Evolutionary conservation across 2,797 vertebrate genomes (phyloP), one percentile per base, ranked within the genome.

Genomic region (Agapornis canus): DNA sequence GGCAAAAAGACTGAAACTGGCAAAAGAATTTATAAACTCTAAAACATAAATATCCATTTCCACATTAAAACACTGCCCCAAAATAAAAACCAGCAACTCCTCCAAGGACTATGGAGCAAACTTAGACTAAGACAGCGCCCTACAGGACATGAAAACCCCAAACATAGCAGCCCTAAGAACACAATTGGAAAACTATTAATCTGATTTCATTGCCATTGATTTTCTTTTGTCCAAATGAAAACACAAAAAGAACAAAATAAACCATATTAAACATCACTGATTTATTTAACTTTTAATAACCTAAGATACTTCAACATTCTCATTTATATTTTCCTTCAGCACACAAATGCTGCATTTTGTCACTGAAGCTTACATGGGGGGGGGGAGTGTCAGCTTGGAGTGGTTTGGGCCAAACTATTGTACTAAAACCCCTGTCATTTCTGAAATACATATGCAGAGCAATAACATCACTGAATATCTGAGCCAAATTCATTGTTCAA

Each of bases 391-490:
- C 69, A 86, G 29, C 79, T 54, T 63, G 59, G 22, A 86, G 84
- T 68, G 45, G 42, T 77, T 57, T 45, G n/a, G 83, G 51, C 6
- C 57, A 66, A 92, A 31, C 85, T 48, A 43, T 86, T 94, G 83
- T 80, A 23, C 52, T 68, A 15, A 87, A 48, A 64, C 21, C 43
- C 54, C 81, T 57, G 48, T 29, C 73, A 70, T 25, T 66, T 80
- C 80, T 88, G 42, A 84, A 73, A 88, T 43, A 72, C 70, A 51
- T 42, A 86, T 5, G 11, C 73, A 90, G 65, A 88, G 77, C 70
- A 87, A 56, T 90, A 89, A 77, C 95, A 95, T 95, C 95, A 94
- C 43, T 59, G 72, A 54, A 15, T 18, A 82, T 73, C 48, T 39
- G 43, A 94, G 86, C 81, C 84, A 89, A 35, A 81, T 76, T 82